Conservation (phyloP, 2,888 invertebrate genomes). For the Pyralis farinalis region DNA sequence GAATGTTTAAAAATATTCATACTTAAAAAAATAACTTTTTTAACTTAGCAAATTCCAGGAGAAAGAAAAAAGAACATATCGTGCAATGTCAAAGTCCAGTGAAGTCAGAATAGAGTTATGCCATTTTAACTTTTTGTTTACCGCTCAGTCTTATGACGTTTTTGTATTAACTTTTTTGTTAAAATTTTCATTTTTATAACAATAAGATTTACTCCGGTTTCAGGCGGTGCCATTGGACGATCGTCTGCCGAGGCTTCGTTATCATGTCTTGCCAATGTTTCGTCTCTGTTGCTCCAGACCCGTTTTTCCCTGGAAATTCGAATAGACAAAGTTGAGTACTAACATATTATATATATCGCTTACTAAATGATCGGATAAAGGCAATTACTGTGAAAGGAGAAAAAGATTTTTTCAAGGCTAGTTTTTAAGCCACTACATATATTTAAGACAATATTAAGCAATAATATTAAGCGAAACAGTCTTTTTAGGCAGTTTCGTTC, state of each 20-base stretch:
- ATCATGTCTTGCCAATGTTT: slow-evolving; percentile 99
- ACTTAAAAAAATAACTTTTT: too few relatives aligned
- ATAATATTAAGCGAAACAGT: too few relatives aligned
- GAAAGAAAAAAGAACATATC: slow-evolving; percentile 8
- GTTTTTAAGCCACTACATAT: too few relatives aligned
- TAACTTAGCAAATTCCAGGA: slow-evolving; percentile 4
- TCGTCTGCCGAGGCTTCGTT: slow-evolving; percentile 96
- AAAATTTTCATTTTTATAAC: slow-evolving; percentile 27
- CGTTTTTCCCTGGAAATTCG: slow-evolving; percentile 89
- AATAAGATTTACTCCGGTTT: slow-evolving; percentile 88
- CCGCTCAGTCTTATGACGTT: slow-evolving; percentile 78
- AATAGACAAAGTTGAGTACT: too few relatives aligned
- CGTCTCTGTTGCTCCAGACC: slow-evolving; percentile 96
- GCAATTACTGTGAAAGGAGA: too few relatives aligned
- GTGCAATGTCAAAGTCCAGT: slow-evolving; percentile 15
- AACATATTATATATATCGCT: too few relatives aligned
- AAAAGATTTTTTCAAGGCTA: too few relatives aligned
- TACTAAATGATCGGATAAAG: too few relatives aligned
- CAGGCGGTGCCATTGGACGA: slow-evolving; percentile 98
- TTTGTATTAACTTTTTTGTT: slow-evolving; percentile 44
- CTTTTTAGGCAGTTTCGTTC: too few relatives aligned
- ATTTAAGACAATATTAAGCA: too few relatives aligned
- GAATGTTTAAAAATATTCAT: too few relatives aligned
- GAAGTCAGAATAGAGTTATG: slow-evolving; percentile 30
- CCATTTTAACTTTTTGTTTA: slow-evolving; percentile 55